Base-by-base conservation (phyloP, 2,888 invertebrate genomes). In the Caenorhabditis wallacei region DNA sequence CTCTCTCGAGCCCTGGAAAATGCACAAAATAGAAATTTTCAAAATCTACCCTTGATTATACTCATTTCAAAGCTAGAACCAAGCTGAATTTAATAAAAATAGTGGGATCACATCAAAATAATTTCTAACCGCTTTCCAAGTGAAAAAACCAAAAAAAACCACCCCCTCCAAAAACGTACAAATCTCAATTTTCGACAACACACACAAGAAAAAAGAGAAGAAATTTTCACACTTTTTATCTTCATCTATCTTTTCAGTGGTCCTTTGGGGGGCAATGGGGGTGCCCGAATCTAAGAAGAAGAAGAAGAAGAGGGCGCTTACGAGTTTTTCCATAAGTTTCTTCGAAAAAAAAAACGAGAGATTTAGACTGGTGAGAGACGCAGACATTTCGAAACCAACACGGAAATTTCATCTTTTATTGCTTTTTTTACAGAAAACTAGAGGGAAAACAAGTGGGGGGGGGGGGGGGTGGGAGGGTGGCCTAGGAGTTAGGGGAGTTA, bases 301-400 rank as follows among this genome's bases (percentile, higher is more conserved):
- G 48, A 20, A 46, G 64, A 20, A 20, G 51, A n/a, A 20, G 53
- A 24, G 53, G 48, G 48, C 35, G 64, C 64, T 64, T 64, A 64
- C 64, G 64, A 64, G 64, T 64, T 64, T 64, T 64, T 64, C 64
- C 64, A 64, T 64, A 64, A 64, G 64, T 64, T 64, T 64, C 64
- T 64, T 64, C 48, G 13, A 64, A 26, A 35, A 30, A 64, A 7
- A 26, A 35, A 30, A 64, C 1, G 13, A 46, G 18, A 63, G 48
- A 48, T 5, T n/a, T n/a, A n/a, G n/a, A n/a, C n/a, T n/a, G n/a
- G n/a, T n/a, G 30, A 48, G 64, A 64, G 64, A 35, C 64, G 48
- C 35, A 26, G 61, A 63, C n/a, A n/a, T n/a, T n/a, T n/a, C n/a
- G n/a, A 22, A 61, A 61, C 2, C 11, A 61, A 40, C 43, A 61